phyloP scores from a whole-genome alignment of 1,140 invertebrate species.

The Ptiloglossa arizonensis region DNA sequence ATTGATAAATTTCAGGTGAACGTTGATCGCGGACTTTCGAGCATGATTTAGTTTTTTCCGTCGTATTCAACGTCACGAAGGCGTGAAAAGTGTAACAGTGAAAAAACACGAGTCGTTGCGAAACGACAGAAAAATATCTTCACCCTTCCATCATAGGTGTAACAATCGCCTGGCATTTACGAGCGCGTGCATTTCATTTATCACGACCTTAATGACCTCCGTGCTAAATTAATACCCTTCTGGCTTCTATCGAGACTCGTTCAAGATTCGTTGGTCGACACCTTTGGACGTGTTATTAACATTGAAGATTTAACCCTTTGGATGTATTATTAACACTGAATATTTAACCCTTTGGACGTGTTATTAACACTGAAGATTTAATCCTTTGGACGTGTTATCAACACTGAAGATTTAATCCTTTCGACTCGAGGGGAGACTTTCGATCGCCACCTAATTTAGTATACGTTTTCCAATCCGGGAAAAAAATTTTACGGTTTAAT shows the following conservation, averaged over 20 bases:
- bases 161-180: conserved; percentile 21
- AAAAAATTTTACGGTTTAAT: too few relatives aligned
- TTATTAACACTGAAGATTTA: too few relatives aligned
- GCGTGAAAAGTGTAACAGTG: background rate
- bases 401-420: too few relatives aligned
- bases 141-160: conserved; percentile 7
- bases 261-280: background rate
- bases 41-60: too few relatives aligned
- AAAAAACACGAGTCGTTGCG: background rate
- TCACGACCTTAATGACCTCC: conserved; percentile 28
- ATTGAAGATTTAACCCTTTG: background rate
- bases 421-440: too few relatives aligned
- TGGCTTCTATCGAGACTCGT: background rate
- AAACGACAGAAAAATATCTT: conserved; percentile 36
- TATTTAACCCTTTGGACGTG: too few relatives aligned
- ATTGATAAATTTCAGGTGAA: background rate
- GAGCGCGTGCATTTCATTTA: conserved; percentile 18
- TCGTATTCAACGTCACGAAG: background rate
- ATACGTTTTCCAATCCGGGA: too few relatives aligned
- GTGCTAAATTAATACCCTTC: conserved; percentile 22
- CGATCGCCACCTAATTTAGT: too few relatives aligned
- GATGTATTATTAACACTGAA: too few relatives aligned
- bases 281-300: background rate
- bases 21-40: background rate
- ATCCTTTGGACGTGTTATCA: too few relatives aligned